Evolutionary conservation across 2,888 invertebrate species (phyloP).

Genomic region (Scrobipalpa atriplicella): DNA sequence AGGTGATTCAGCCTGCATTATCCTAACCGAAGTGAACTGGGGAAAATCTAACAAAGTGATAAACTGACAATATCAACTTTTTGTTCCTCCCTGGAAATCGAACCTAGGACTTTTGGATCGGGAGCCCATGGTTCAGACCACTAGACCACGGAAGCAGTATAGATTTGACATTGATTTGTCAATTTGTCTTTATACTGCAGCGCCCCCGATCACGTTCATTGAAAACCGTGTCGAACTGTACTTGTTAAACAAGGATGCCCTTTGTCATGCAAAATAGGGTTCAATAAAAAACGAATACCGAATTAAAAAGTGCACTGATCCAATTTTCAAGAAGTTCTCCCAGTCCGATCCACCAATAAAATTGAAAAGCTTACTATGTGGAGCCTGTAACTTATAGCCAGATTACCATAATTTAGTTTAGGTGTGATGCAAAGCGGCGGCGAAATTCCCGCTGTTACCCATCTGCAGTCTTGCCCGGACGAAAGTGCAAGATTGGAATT

Average conservation of each 20-base stretch:
- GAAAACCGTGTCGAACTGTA: neutral
- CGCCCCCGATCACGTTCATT: neutral
- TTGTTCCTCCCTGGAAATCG: too few species aligned
- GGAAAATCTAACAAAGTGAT: too few species aligned
- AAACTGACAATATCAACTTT: too few species aligned
- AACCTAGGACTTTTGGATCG: too few species aligned
- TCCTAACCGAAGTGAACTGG: too few species aligned
- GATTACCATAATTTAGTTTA: constrained; percentile 73
- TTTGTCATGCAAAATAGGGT: constrained; percentile 5
- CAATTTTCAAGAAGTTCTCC: constrained; percentile 38
- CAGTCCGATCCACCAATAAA: constrained; percentile 57
- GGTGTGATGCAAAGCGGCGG: constrained; percentile 70
- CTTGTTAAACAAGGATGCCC: neutral
- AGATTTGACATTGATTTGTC: too few species aligned
- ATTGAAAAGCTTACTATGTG: constrained; percentile 62
- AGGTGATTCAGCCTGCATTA: too few species aligned
- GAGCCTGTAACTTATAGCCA: constrained; percentile 68
- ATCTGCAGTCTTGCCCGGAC: constrained; percentile 65
- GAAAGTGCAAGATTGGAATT: constrained; percentile 72
- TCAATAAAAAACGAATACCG: neutral
- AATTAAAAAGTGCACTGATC: constrained; percentile 11
- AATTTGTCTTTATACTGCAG: too few species aligned
- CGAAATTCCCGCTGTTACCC: constrained; percentile 53
- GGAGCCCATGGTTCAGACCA: too few species aligned
- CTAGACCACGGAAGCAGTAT: too few species aligned